These are phyloP conservation scores for Entomyzon cyanotis DNA, from an alignment of 2,113 vertebrate genomes.

Conservation along the genomic window DNA sequence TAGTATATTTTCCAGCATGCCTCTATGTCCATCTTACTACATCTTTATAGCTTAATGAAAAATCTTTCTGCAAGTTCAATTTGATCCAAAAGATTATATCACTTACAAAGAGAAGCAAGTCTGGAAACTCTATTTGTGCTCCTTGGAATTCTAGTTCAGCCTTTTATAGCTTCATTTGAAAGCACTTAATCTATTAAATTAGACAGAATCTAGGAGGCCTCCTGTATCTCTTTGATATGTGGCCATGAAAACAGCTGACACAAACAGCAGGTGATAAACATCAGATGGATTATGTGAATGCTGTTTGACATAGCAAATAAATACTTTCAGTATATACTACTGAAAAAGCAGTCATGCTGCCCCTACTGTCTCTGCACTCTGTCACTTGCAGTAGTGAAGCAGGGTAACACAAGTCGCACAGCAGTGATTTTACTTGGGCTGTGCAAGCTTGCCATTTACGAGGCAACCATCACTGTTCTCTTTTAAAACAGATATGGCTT, in stretches of 20 bases:
- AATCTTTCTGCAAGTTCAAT: not conserved
- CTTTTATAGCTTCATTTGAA: not conserved
- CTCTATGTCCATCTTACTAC: not conserved
- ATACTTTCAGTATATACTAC: not conserved
- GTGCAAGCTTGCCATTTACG: fast-evolving
- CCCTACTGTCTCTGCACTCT: not conserved
- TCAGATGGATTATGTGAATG: not conserved
- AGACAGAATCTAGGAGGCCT: not conserved
- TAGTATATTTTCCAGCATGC: not conserved
- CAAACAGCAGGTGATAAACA: not conserved
- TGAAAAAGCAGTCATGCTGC: not conserved
- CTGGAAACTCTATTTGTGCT: not conserved
- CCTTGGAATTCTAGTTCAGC: not conserved
- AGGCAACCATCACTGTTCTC: not conserved
- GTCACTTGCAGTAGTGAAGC: not conserved
- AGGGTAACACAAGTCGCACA: not conserved
- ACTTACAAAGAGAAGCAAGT: not conserved
- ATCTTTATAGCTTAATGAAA: not conserved
- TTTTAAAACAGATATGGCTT: not conserved
- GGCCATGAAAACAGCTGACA: not conserved
- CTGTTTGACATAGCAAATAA: not conserved
- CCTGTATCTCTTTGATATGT: not conserved
- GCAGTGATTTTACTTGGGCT: not conserved
- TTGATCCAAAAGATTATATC: not conserved
- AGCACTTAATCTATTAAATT: not conserved